Percentiles rank a stretch among this genome's conserved stretches.
Evolutionary conservation across 2,888 invertebrate genomes (phyloP).

Genomic region (Trachelus tabidus): DNA sequence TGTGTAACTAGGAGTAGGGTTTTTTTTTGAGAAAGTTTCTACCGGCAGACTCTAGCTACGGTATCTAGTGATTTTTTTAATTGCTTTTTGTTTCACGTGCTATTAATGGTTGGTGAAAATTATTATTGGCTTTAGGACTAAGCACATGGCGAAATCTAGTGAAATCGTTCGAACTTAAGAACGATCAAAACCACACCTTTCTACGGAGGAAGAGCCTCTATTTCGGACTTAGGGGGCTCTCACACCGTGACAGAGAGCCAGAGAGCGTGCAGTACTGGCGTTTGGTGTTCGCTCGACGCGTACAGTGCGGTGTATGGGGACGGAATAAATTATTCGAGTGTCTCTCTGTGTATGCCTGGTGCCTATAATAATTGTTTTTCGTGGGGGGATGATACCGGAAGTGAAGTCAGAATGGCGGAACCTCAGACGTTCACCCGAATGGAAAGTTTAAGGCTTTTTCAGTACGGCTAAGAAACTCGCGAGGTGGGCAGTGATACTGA

Average conservation of each 20-base stretch:
- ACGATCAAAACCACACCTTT: not conserved
- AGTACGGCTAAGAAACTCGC: conserved; percentile 50
- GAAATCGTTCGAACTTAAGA: not conserved
- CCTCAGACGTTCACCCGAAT: conserved; percentile 62
- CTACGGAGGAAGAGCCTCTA: not conserved
- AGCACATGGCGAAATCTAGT: not conserved
- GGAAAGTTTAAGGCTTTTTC: conserved; percentile 61
- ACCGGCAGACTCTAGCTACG: not conserved
- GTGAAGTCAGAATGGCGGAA: conserved; percentile 62
- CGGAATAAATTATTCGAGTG: conserved; percentile 59
- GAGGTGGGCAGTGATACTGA: conserved; percentile 29
- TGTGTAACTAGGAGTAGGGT: not conserved
- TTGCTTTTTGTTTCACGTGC: not conserved
- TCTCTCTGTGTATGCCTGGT: conserved; percentile 26
- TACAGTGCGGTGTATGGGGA: conserved; percentile 47
- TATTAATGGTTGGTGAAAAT: not conserved
- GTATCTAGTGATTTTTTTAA: not conserved
- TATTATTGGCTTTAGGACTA: not conserved
- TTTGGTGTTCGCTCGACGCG: not conserved
- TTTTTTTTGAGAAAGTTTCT: not conserved
- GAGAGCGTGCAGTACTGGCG: not conserved
- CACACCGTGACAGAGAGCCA: not conserved
- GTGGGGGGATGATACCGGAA: conserved; percentile 61
- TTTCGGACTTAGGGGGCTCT: not conserved
- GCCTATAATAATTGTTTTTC: conserved; percentile 39